A percentile compares a stretch with the other conserved stretches of the same genome.
phyloP scores from a whole-genome alignment of 2,888 invertebrate genomes.

The Eumerus sabulonum region DNA sequence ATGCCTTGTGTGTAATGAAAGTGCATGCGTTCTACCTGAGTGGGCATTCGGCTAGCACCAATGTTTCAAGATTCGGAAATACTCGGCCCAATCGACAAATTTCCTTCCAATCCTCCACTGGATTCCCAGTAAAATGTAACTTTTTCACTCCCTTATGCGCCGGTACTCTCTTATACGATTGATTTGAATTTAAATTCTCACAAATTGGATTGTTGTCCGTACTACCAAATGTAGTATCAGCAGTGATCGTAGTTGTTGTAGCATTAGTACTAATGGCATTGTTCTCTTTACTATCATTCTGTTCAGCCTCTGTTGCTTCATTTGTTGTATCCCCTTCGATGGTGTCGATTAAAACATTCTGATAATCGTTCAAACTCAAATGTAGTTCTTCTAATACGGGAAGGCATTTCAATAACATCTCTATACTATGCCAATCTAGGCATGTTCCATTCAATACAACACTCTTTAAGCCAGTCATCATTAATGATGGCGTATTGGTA shows the following conservation, averaged over 20 bases:
- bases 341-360: conserved; percentile 84
- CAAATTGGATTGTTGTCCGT: neutral
- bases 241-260: conserved; percentile 27
- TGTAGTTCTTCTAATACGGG: conserved; percentile 94
- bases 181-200: conserved; percentile 45
- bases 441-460: conserved; percentile 93
- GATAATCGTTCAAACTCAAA: conserved; percentile 93
- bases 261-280: conserved; percentile 34
- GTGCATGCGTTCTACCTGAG: conserved; percentile 80
- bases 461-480: conserved; percentile 83
- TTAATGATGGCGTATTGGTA: conserved; percentile 77
- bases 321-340: conserved; percentile 72
- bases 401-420: conserved; percentile 86
- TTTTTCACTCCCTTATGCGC: conserved; percentile 86
- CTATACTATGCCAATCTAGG: conserved; percentile 91
- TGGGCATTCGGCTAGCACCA: conserved; percentile 93
- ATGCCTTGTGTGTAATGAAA: no score
- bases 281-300: conserved; percentile 60
- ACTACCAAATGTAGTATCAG: neutral
- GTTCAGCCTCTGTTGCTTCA: conserved; percentile 52
- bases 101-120: conserved; percentile 90
- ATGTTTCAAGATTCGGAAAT: conserved; percentile 91
- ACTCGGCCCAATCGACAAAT: conserved; percentile 90
- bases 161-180: conserved; percentile 73
- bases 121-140: conserved; percentile 93